These are phyloP conservation scores for Silurus meridionalis DNA, from an alignment of 2,113 vertebrate genomes.

Conservation along the genomic window DNA sequence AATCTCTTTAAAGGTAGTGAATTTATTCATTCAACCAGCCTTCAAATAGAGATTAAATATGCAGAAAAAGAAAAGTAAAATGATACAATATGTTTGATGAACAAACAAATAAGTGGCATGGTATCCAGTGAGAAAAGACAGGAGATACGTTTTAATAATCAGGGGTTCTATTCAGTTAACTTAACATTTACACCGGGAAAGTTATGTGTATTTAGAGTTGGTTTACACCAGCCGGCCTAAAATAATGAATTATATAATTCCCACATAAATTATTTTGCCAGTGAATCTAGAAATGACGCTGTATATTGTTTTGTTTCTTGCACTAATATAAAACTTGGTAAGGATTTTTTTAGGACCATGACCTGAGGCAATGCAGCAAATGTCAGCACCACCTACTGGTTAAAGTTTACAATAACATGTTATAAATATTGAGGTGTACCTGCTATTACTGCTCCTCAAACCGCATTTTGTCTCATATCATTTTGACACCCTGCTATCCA, in stretches of 20 bases:
- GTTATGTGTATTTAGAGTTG: not conserved
- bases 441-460: too few relatives aligned
- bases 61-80: not conserved
- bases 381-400: too few relatives aligned
- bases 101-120: not conserved
- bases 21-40: conserved; percentile 13
- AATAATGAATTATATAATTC: not conserved
- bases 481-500: too few relatives aligned
- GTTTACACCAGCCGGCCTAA: not conserved
- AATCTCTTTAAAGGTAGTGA: not conserved
- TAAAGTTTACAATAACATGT: too few relatives aligned
- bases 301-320: too few relatives aligned
- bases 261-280: not conserved
- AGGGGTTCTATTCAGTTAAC: not conserved
- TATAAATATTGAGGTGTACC: too few relatives aligned
- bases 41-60: not conserved
- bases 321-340: too few relatives aligned
- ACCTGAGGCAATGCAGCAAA: too few relatives aligned
- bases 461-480: too few relatives aligned
- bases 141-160: not conserved
- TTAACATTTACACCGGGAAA: not conserved
- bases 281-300: not conserved
- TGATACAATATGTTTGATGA: not conserved
- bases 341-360: too few relatives aligned
- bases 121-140: not conserved